Base-by-base conservation (phyloP, 2,797 vertebrate species). In the Pangasius sanitwongsei region DNA sequence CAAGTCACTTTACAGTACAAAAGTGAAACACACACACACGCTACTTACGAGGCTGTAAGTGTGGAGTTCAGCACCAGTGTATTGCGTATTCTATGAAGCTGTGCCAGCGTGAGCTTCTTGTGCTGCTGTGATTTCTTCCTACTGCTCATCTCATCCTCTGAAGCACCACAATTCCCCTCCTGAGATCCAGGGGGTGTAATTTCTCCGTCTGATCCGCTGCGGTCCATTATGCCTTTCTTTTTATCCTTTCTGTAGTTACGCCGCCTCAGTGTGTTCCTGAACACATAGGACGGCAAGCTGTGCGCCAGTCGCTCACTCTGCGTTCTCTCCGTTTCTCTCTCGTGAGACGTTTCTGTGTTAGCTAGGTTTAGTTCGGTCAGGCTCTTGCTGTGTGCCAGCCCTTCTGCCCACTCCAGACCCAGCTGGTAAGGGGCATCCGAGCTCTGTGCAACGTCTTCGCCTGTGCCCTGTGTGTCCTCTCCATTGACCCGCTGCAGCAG, bases 1-100 rank as follows among this genome's bases (percentile, higher is more conserved):
- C 12, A 13, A 13, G 23, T 41, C 50, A 25, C 41, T 50, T 48
- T 48, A 48, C 11, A 75, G 28, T 28, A 48, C 0, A 44, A 50
- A 50, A 48, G 41, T 4, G 9, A 37, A 37, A 44, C 41, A 55
- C 41, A 48, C 41, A n/a, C 1, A 72, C 23, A n/a, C 2, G 16
- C 8, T 69, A 95, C 98, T 97, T 96, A 99, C 98, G 98, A 99
- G 93, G 98, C 98, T 0, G 98, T 99, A 92, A 99, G 97, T 0
- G 98, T 99, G 94, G 98, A 98, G 95, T 98, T 99, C 81, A 99
- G 97, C 92, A 99, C 97, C 87, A 99, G 92, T 5, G 97, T 98
- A 93, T 97, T 98, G 91, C 97, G 96, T 94, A 99, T 97, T 89
- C 96, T 95, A 92, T 98, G 97, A 57, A 99, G 96, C 94, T 99